Evolutionary conservation across 2,797 vertebrate species (phyloP).

Genomic region (Dipus sagitta): DNA sequence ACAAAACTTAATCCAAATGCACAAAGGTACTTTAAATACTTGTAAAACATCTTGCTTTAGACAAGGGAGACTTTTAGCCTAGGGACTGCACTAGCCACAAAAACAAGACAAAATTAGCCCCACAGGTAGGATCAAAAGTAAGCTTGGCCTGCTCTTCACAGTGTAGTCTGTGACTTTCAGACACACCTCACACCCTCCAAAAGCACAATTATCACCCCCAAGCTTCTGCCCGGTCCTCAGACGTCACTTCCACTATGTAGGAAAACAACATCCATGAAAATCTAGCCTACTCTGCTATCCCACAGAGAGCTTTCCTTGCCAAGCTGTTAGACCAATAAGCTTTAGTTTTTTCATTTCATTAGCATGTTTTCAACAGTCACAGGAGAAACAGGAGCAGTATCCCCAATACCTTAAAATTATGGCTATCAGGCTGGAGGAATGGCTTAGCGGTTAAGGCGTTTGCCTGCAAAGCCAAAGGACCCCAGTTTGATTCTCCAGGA

Average conservation of each 20-base stretch:
- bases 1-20: constrained; percentile 46
- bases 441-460: too few relatives aligned
- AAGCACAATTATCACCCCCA: rapidly evolving
- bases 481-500: too few relatives aligned
- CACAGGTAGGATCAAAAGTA: constrained; percentile 21
- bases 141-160: neutral
- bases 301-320: constrained; percentile 53
- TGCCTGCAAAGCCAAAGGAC: too few relatives aligned
- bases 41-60: constrained; percentile 37
- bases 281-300: neutral
- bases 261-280: neutral
- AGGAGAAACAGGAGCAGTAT: constrained; percentile 78
- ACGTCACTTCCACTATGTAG: neutral
- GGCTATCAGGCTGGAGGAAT: constrained; percentile 23
- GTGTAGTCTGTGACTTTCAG: neutral
- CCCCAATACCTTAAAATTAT: constrained; percentile 81
- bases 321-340: constrained; percentile 65
- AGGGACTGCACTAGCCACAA: constrained; percentile 1
- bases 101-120: constrained; percentile 52
- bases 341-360: constrained; percentile 73
- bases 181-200: neutral
- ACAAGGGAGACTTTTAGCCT: constrained; percentile 41
- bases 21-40: constrained; percentile 39
- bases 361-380: constrained; percentile 66
- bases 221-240: neutral